Base-by-base conservation (phyloP, 1,140 invertebrate genomes). In the Pseudomyrmex sp. region DNA sequence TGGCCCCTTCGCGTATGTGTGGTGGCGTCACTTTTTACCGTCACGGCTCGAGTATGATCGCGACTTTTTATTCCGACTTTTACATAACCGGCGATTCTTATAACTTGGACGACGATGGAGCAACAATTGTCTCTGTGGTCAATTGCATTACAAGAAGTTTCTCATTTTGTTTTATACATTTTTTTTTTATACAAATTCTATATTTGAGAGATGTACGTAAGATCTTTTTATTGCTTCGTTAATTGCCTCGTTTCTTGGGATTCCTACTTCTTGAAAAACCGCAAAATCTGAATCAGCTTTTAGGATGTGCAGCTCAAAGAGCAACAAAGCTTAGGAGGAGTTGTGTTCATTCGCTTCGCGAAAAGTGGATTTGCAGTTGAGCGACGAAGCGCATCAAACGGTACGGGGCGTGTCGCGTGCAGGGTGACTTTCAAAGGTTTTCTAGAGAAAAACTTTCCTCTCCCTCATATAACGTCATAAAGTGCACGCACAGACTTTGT, bases 401-500 rank as follows among this genome's bases (percentile, higher is more conserved):
- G 18, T 68, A 61, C 23, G 46, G 44, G 5, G 35, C 35, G 35
- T 35, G 35, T 35, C 35, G 35, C 35, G 35, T 50, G 35, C 54
- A 13, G n/a, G 48, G 82, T 56, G 48, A 62, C 44, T 89, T 83
- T 85, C 73, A 85, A 88, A 85, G 86, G 77, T 83, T 89, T 85
- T 63, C 23, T 35, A 73, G 73, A 12, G 72, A 80, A 35, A 35
- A 35, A 35, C 35, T 35, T 66, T 72, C 50, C 76, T 54, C 59
- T 48, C 23, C 9, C 12, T 35, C 18, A 20, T 35, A 35, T 65
- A 46, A 77, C 74, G 74, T 76, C 74, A 76, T 18, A 20, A 69
- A 58, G 69, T 69, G 44, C 12, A 46, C 7, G 54, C 35, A 18
- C 2, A 44, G 2, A 58, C 15, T 52, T 12, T 52, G 0, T 52